Evolutionary conservation across 2,113 vertebrate genomes (phyloP).

Genomic region (Spheniscus mendiculus): DNA sequence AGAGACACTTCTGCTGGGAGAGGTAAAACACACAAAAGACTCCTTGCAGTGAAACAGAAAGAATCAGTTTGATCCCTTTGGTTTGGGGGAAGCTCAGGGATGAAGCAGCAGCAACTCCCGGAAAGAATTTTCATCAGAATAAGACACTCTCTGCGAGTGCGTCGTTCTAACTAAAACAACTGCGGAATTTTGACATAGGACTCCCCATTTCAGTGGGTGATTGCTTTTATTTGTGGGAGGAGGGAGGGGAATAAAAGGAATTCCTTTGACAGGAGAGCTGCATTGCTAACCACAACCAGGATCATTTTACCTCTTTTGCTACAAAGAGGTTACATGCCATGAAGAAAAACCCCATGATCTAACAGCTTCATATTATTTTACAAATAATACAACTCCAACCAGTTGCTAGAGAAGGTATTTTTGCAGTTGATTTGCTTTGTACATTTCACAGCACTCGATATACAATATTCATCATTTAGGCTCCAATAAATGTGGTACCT

Average conservation of each 20-base stretch:
- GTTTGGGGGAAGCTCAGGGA: neutral
- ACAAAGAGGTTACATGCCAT: neutral
- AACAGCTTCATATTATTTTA: slow-evolving; percentile 20
- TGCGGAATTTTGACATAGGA: neutral
- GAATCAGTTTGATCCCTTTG: neutral
- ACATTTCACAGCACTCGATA: neutral
- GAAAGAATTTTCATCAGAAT: neutral
- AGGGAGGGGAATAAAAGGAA: slow-evolving; percentile 35
- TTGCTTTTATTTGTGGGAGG: slow-evolving; percentile 26
- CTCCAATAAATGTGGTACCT: neutral
- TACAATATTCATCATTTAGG: neutral
- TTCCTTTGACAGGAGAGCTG: slow-evolving; percentile 28
- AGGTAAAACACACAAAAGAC: neutral
- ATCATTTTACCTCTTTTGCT: slow-evolving; percentile 47
- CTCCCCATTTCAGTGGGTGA: neutral
- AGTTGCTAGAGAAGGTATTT: neutral
- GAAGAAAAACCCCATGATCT: slow-evolving; percentile 4
- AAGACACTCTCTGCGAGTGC: neutral
- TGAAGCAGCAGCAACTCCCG: neutral
- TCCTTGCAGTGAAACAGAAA: neutral
- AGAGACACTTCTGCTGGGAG: neutral
- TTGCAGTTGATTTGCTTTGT: neutral
- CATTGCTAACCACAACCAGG: slow-evolving; percentile 27
- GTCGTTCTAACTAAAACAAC: neutral
- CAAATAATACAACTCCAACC: neutral